phyloP scores from a whole-genome alignment of 2,797 vertebrate species.

The Xenentodon cancila region DNA sequence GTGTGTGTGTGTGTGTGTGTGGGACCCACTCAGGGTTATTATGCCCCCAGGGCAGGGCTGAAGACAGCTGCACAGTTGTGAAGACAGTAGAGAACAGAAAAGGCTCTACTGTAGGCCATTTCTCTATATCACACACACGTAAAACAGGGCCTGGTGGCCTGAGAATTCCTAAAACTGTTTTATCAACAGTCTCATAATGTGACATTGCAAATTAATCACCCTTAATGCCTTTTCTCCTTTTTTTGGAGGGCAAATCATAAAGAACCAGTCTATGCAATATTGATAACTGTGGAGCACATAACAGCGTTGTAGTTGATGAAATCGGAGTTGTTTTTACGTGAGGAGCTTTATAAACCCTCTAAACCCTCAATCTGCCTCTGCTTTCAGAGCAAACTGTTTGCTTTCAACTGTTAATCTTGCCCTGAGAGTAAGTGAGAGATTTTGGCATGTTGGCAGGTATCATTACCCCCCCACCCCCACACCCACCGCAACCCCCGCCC shows the following conservation, averaged over 20 bases:
- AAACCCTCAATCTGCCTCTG: slow-evolving; percentile 42
- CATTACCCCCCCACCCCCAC: slow-evolving; percentile 43
- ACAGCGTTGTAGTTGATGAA: neutral
- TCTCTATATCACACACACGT: slow-evolving; percentile 32
- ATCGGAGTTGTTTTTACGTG: slow-evolving; percentile 17
- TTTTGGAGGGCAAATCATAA: slow-evolving; percentile 18
- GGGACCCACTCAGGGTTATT: slow-evolving; percentile 61
- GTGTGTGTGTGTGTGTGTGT: slow-evolving; percentile 30
- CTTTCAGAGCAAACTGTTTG: slow-evolving; percentile 49
- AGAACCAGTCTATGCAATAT: slow-evolving; percentile 1
- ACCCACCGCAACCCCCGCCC: slow-evolving; percentile 29
- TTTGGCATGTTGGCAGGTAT: slow-evolving; percentile 66
- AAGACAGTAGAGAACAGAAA: slow-evolving; percentile 58
- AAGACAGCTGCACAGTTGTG: slow-evolving; percentile 72
- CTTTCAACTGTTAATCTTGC: slow-evolving; percentile 66
- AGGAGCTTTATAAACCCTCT: slow-evolving; percentile 35
- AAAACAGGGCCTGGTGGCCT: slow-evolving; percentile 50
- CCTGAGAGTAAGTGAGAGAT: slow-evolving; percentile 60
- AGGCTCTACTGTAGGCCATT: slow-evolving; percentile 40
- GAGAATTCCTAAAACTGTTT: slow-evolving; percentile 47
- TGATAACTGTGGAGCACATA: neutral
- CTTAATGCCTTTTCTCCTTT: slow-evolving; percentile 12
- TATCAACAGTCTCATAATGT: slow-evolving; percentile 44
- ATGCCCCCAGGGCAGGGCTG: slow-evolving; percentile 57
- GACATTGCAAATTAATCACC: slow-evolving; percentile 32